Conservation (phyloP, 2,888 invertebrate species). For the Conchocele bisecta region DNA sequence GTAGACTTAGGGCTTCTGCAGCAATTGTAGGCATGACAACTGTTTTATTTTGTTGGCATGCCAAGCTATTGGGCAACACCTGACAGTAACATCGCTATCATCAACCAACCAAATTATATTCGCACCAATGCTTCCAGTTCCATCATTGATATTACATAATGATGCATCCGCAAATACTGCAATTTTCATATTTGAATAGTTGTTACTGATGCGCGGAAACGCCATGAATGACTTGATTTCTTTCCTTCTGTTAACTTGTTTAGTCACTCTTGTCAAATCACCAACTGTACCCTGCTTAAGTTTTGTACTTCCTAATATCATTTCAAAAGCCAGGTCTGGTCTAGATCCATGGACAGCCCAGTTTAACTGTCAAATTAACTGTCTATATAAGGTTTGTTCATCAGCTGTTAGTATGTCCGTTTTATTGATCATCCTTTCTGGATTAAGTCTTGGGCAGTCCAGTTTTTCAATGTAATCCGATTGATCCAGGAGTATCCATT, state of each 20-base stretch:
- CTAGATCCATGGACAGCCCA: slow-evolving; percentile 42
- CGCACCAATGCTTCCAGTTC: background rate
- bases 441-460: background rate
- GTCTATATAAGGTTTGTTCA: slow-evolving; percentile 17
- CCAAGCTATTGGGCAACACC: slow-evolving; percentile 47
- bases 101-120: background rate
- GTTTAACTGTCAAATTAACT: slow-evolving; percentile 28
- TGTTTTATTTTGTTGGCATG: slow-evolving; percentile 48
- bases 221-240: background rate
- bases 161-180: background rate
- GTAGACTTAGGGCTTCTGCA: slow-evolving; percentile 48
- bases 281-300: slow-evolving; percentile 20
- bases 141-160: background rate
- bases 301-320: slow-evolving; percentile 38
- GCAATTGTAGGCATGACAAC: slow-evolving; percentile 48
- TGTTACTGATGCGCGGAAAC: background rate
- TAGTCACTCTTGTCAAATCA: slow-evolving; percentile 17
- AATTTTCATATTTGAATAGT: background rate
- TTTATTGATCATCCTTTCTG: slow-evolving; percentile 3
- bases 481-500: slow-evolving; percentile 24
- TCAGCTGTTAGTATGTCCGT: background rate
- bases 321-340: slow-evolving; percentile 42
- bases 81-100: slow-evolving; percentile 24
- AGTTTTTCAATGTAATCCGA: slow-evolving; percentile 14
- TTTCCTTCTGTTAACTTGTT: slow-evolving; percentile 31